Percentiles rank a stretch among this genome's conserved stretches.
These are phyloP conservation scores for Dipodomys ordii DNA, from an alignment of 2,113 vertebrate genomes.

Conservation along the genomic window DNA sequence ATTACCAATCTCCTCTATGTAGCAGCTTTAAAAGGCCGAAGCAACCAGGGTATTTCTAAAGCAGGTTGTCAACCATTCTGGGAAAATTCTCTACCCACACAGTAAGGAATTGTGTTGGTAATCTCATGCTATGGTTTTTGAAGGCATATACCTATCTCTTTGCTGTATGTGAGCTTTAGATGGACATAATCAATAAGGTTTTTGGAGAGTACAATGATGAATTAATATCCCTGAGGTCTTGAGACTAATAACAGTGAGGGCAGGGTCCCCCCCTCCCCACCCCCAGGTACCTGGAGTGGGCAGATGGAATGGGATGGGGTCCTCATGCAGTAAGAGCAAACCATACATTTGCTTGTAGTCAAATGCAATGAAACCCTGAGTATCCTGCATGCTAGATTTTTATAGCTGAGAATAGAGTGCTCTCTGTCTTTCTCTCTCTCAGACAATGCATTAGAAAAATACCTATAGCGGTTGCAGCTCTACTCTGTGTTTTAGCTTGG, in stretches of 20 bases:
- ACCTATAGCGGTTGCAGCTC: background rate
- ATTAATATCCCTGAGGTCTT: slow-evolving; percentile 77
- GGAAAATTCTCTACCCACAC: slow-evolving; percentile 61
- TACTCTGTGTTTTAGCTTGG: background rate
- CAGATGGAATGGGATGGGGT: slow-evolving; percentile 50
- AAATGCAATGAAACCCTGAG: background rate
- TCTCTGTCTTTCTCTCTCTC: background rate
- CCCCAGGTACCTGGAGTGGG: slow-evolving; percentile 44
- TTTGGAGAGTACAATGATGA: slow-evolving; percentile 70
- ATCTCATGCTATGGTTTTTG: slow-evolving; percentile 68
- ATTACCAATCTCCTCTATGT: slow-evolving; percentile 84
- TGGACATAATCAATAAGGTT: slow-evolving; percentile 62
- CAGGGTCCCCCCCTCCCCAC: slow-evolving; percentile 46
- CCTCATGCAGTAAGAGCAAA: background rate
- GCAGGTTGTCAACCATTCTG: slow-evolving; percentile 76
- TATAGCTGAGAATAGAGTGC: background rate
- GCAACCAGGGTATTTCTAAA: slow-evolving; percentile 65
- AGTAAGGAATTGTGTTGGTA: slow-evolving; percentile 77
- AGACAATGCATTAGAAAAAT: background rate
- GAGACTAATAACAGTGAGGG: slow-evolving; percentile 61
- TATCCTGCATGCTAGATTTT: background rate
- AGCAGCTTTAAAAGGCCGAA: slow-evolving; percentile 78
- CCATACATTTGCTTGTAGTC: background rate
- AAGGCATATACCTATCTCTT: slow-evolving; percentile 63
- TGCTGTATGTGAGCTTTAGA: slow-evolving; percentile 54